Conservation (phyloP, 2,797 vertebrate genomes). For the Phoebastria nigripes region DNA sequence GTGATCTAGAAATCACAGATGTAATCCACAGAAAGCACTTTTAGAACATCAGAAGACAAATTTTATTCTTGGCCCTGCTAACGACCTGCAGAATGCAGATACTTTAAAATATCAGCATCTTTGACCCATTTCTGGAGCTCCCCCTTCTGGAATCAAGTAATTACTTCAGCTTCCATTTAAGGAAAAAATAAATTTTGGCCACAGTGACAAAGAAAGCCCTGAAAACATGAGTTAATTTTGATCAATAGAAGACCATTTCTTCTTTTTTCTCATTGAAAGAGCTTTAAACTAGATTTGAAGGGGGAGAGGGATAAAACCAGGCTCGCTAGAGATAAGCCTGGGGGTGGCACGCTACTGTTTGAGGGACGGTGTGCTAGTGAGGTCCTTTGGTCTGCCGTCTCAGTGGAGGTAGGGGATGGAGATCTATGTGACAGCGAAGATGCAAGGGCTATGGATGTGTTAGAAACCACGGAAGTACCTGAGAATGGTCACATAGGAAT, state of each 20-base stretch:
- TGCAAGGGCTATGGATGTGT: too few relatives aligned
- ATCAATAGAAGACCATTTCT: not conserved
- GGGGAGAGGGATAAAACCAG: too few relatives aligned
- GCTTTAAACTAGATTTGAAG: too few relatives aligned
- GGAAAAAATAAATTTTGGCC: not conserved
- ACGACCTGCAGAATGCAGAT: not conserved
- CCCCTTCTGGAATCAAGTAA: not conserved
- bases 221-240: not conserved
- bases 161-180: not conserved
- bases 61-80: not conserved
- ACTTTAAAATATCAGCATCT: not conserved
- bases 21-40: not conserved
- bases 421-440: too few relatives aligned
- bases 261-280: too few relatives aligned
- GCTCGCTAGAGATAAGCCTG: too few relatives aligned
- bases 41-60: not conserved
- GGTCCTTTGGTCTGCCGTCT: too few relatives aligned
- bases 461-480: too few relatives aligned
- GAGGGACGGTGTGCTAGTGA: too few relatives aligned
- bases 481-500: too few relatives aligned
- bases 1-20: not conserved
- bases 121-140: not conserved
- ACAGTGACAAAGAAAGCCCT: not conserved
- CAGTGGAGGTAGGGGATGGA: too few relatives aligned
- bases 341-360: too few relatives aligned